These are phyloP conservation scores for Apus apus DNA, from an alignment of 2,113 vertebrate genomes.

Conservation along the genomic window DNA sequence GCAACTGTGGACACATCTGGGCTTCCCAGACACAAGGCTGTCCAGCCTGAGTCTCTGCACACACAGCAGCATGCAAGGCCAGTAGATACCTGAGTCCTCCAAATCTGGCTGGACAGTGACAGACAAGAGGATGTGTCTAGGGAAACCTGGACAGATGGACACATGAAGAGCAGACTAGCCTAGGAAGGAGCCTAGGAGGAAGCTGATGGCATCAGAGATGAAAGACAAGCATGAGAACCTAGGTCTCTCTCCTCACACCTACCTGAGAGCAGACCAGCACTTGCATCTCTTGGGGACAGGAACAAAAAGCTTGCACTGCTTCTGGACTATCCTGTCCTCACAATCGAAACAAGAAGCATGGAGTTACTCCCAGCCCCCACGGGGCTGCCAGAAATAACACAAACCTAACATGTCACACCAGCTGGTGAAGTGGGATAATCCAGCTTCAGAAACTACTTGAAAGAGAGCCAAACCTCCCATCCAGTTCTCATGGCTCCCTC, in stretches of 20 bases:
- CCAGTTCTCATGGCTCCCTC: conserved; percentile 46
- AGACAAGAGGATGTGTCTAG: not conserved
- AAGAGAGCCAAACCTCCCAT: conserved; percentile 51
- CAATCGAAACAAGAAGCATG: conserved; percentile 11
- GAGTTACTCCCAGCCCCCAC: conserved; percentile 4
- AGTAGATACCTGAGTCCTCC: not conserved
- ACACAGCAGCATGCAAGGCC: not conserved
- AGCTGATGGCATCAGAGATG: not conserved
- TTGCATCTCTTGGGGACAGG: not conserved
- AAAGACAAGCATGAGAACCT: not conserved
- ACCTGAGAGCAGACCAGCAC: not conserved
- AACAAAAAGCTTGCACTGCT: not conserved
- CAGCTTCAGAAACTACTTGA: conserved; percentile 35
- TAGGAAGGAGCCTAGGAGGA: not conserved
- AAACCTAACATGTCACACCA: conserved; percentile 54
- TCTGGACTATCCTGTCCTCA: not conserved
- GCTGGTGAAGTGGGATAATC: conserved; percentile 45
- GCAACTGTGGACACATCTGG: conserved; percentile 47
- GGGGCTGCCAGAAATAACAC: conserved; percentile 65
- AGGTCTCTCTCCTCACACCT: not conserved
- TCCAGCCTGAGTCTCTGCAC: not conserved
- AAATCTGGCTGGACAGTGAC: not conserved
- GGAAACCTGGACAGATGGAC: not conserved
- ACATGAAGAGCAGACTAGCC: not conserved
- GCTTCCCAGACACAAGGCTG: not conserved